Percentiles rank a stretch among this genome's conserved stretches.
Evolutionary conservation across 1,140 invertebrate genomes (phyloP).

Genomic region (Scaptodrosophila lebanonensis): DNA sequence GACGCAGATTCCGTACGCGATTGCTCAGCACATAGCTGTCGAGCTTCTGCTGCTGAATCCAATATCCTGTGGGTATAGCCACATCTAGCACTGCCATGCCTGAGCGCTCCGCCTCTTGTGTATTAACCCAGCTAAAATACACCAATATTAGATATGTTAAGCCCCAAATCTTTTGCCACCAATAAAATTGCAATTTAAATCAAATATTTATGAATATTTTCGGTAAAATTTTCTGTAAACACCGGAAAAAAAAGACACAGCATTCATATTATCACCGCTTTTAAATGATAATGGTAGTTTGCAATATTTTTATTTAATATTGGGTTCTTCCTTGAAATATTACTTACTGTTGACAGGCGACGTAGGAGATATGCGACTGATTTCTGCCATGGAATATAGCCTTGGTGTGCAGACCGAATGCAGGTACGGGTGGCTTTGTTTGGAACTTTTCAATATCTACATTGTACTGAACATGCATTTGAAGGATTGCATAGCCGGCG

Average conservation of each 20-base stretch:
- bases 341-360: constrained; percentile 87
- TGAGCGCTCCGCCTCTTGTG: constrained; percentile 87
- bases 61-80: constrained; percentile 94
- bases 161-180: not conserved
- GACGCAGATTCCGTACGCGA: constrained; percentile 86
- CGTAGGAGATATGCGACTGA: constrained; percentile 92
- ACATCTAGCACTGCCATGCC: constrained; percentile 95
- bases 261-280: not conserved
- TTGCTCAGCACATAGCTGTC: constrained; percentile 88
- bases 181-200: too few relatives aligned
- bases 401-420: constrained; percentile 85
- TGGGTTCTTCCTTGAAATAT: too few relatives aligned
- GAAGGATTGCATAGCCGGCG: constrained; percentile 92
- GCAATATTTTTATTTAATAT: too few relatives aligned
- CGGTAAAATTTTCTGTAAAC: too few relatives aligned
- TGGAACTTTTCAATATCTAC: constrained; percentile 92
- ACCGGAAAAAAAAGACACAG: not conserved
- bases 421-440: constrained; percentile 87
- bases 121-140: constrained; percentile 85
- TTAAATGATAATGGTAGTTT: not conserved
- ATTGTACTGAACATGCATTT: constrained; percentile 97
- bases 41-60: constrained; percentile 92
- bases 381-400: constrained; percentile 92
- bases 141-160: not conserved
- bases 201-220: too few relatives aligned